Evolutionary conservation across 1,140 invertebrate genomes (phyloP).

Genomic region (Eufriesea mexicana): DNA sequence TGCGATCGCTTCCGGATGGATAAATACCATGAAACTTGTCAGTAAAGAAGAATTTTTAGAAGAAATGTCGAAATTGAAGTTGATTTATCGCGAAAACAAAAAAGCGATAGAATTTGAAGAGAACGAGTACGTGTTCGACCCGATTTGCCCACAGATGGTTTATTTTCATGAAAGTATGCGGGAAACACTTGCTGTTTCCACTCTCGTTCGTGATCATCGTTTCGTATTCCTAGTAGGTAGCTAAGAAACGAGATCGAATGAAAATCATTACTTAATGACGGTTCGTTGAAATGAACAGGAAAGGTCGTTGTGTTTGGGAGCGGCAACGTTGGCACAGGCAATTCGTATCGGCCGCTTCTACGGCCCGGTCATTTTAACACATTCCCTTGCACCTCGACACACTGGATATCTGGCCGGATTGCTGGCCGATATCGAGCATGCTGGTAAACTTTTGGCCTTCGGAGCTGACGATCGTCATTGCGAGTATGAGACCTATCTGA

Average conservation of each 20-base stretch:
- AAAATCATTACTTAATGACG: background rate
- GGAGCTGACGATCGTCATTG: slow-evolving; percentile 79
- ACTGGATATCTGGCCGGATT: slow-evolving; percentile 88
- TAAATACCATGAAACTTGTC: slow-evolving; percentile 86
- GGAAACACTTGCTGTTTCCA: slow-evolving; percentile 83
- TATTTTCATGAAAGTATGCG: slow-evolving; percentile 85
- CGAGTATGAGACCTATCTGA: slow-evolving; percentile 77
- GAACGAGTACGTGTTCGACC: slow-evolving; percentile 81
- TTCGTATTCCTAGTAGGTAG: slow-evolving; percentile 85
- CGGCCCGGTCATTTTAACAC: slow-evolving; percentile 89
- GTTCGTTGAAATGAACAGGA: slow-evolving; percentile 82
- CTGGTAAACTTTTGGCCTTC: slow-evolving; percentile 84
- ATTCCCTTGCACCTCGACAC: slow-evolving; percentile 88
- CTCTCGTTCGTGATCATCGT: slow-evolving; percentile 84
- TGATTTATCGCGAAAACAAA: slow-evolving; percentile 59
- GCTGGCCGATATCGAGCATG: slow-evolving; percentile 84
- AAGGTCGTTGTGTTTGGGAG: slow-evolving; percentile 88
- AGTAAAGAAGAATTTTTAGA: slow-evolving; percentile 70
- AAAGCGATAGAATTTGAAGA: slow-evolving; percentile 61
- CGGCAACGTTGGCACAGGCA: slow-evolving; percentile 86
- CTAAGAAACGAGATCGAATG: background rate
- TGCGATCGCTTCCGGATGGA: slow-evolving; percentile 88
- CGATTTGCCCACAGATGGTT: slow-evolving; percentile 88
- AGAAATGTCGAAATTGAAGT: slow-evolving; percentile 74
- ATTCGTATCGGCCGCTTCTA: slow-evolving; percentile 85